Base-by-base conservation (phyloP, 2,797 vertebrate genomes). In the Falco rusticolus region DNA sequence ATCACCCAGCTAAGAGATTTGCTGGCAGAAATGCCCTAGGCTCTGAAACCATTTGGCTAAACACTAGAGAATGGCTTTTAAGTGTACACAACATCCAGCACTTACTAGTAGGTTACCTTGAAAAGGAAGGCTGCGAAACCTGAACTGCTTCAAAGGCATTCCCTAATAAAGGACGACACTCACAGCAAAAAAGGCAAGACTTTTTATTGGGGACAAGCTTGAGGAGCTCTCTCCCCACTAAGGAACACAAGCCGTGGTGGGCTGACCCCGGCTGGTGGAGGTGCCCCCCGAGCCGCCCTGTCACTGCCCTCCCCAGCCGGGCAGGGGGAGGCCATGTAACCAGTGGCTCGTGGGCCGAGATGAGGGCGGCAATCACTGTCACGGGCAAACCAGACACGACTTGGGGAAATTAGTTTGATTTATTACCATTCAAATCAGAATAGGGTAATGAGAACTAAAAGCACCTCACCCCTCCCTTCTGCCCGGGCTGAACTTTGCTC, bases 1-100 rank as follows among this genome's bases (percentile, higher is more conserved):
- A 45, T 53, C 77, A 31, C 19, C 15, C 71, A 8, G 1, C 20
- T 19, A 33, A 33, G 57, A 56, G 57, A 89, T 8, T 31, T 50
- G 47, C 54, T 1, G 33, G 57, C 74, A 92, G 48, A 24, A 66
- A 51, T 0, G 0, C 3, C 0, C 28, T 31, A 50, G 24, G 39
- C 29, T 57, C 57, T 17, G 33, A 61, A 64, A 45, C 15, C 43
- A 6, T 31, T 16, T 63, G 33, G 57, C 50, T 84, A 60, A 89
- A 61, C 29, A 29, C 45, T 15, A 31, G 25, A 61, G 59, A 41
- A 53, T 24, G 33, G 3, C 11, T 13, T 84, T 66, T 7, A 59
- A 59, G 87, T 7, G 11, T 10, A 47, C 37, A 29, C 7, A 18
- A 17, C 39, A 76, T 2, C 60, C 63, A 84, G 43, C 5, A 2